Conservation (phyloP, 53 echinoderm and acorn worm species). For the Astropecten irregularis region DNA sequence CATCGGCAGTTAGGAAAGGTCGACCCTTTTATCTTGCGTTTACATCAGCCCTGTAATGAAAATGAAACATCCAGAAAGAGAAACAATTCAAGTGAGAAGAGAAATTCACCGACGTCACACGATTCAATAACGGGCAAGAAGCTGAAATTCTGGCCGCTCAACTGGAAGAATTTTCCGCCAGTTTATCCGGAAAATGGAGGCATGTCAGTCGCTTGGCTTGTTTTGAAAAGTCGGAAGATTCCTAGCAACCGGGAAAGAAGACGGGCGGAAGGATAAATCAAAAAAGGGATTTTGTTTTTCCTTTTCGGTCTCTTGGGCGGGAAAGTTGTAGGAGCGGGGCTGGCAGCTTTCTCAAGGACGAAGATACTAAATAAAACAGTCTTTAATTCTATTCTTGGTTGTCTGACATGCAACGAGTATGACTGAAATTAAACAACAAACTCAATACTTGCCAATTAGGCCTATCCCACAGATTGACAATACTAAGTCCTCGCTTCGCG, state of each 20-base stretch:
- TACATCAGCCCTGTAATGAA: background rate
- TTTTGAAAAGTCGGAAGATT: constrained; percentile 8
- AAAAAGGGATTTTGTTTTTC: too few relatives aligned
- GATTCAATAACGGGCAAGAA: constrained; percentile 31
- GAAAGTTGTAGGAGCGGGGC: too few relatives aligned
- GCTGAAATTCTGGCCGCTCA: constrained; percentile 6
- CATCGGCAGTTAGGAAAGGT: constrained; percentile 9
- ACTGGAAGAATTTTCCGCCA: background rate
- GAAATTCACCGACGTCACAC: background rate
- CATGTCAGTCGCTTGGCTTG: constrained; percentile 23
- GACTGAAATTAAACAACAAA: too few relatives aligned
- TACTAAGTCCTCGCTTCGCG: too few relatives aligned
- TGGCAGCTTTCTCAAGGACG: too few relatives aligned
- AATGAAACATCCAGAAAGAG: background rate
- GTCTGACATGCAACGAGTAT: too few relatives aligned
- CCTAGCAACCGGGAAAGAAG: background rate
- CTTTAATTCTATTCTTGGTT: too few relatives aligned
- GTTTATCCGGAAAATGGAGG: constrained; percentile 39
- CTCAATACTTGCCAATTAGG: too few relatives aligned
- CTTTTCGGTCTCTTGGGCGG: too few relatives aligned
- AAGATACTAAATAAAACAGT: too few relatives aligned
- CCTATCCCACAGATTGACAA: too few relatives aligned
- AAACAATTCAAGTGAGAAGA: background rate
- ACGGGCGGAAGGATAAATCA: background rate
- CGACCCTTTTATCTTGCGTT: background rate